Conservation (phyloP, 2,113 vertebrate genomes). For the Daphoenositta chrysoptera region DNA sequence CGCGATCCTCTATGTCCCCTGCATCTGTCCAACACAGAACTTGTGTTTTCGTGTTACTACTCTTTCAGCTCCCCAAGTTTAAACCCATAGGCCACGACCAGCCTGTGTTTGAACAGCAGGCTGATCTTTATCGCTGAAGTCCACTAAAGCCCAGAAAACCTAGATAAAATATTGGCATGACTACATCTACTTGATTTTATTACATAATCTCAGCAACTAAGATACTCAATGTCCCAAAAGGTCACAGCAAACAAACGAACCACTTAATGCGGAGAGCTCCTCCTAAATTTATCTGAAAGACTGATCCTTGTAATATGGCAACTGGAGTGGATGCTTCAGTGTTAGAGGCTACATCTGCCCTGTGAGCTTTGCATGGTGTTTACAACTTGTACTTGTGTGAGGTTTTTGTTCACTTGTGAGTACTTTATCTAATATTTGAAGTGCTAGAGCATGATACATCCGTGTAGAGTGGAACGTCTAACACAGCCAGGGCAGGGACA, state of each 20-base stretch:
- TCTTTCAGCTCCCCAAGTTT: neutral
- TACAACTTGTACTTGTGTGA: neutral
- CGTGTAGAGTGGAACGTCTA: neutral
- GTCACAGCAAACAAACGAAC: neutral
- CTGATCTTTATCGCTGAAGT: neutral
- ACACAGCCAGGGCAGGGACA: slow-evolving; percentile 8
- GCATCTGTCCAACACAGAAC: neutral
- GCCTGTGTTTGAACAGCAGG: neutral
- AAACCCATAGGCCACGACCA: neutral
- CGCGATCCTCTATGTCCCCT: neutral
- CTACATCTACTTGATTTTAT: slow-evolving; percentile 46
- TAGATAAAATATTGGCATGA: neutral
- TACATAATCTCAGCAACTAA: neutral
- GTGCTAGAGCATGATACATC: slow-evolving; percentile 48
- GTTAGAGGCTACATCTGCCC: slow-evolving; percentile 35
- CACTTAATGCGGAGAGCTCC: neutral
- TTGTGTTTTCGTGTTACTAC: neutral
- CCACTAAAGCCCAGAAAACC: neutral
- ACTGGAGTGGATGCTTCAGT: slow-evolving; percentile 49
- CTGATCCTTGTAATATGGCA: slow-evolving; percentile 23
- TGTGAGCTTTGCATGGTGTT: slow-evolving; percentile 70
- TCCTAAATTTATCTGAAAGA: slow-evolving; percentile 35
- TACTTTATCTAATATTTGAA: neutral
- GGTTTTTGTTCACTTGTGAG: neutral
- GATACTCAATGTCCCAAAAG: slow-evolving; percentile 14